A percentile compares a stretch with the other conserved stretches of the same genome.
phyloP scores from a whole-genome alignment of 1,140 invertebrate genomes.

The Stegodyphus dumicola region DNA sequence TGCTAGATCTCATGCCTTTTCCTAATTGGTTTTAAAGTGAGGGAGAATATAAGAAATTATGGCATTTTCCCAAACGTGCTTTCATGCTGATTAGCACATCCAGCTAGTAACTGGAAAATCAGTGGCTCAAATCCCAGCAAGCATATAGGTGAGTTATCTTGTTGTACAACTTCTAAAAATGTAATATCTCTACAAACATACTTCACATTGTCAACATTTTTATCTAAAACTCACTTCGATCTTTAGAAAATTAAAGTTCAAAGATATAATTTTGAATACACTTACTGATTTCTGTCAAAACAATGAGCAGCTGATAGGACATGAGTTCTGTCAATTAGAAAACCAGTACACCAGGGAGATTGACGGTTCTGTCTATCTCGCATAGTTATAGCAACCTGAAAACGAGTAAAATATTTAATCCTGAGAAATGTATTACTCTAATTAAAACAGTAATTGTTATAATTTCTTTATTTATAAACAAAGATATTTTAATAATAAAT shows the following conservation, averaged over 20 bases:
- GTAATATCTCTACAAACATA: neutral
- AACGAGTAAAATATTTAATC: neutral
- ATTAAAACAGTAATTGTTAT: neutral
- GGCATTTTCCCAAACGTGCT: no score
- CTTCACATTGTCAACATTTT: neutral
- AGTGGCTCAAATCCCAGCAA: neutral
- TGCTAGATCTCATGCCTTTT: no score
- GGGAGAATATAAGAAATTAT: no score
- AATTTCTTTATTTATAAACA: neutral
- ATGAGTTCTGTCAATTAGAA: constrained; percentile 13
- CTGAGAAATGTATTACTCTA: neutral
- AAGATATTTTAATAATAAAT: neutral
- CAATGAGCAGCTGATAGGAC: constrained; percentile 32
- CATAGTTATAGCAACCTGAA: constrained; percentile 15
- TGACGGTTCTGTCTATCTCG: neutral
- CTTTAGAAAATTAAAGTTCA: neutral
- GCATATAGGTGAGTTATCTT: neutral
- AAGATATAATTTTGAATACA: neutral
- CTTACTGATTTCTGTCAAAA: constrained; percentile 5
- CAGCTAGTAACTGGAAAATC: no score
- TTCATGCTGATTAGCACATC: no score
- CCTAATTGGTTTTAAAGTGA: no score
- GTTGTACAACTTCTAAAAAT: neutral
- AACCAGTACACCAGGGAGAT: neutral
- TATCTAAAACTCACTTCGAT: neutral